Evolutionary conservation across 2,888 invertebrate species (phyloP).

Genomic region (Paralinhomoeus sp.): DNA sequence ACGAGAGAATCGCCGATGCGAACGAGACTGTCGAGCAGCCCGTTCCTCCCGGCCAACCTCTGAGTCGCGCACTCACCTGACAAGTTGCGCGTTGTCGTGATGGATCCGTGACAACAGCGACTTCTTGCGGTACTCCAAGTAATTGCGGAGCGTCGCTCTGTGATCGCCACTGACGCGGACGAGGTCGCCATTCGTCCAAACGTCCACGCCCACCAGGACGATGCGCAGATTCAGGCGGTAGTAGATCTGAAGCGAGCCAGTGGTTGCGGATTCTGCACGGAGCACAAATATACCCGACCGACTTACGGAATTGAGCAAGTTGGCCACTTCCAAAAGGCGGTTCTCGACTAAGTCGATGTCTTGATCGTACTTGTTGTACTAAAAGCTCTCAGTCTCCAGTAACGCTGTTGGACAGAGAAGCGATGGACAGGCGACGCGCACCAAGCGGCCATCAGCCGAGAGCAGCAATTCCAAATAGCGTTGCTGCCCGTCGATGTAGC

Average conservation of each 20-base stretch:
- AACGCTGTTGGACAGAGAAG: too few species aligned
- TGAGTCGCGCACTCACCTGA: conserved; percentile 57
- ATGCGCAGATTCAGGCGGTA: conserved; percentile 81
- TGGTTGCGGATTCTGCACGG: neutral
- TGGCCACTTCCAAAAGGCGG: conserved; percentile 73
- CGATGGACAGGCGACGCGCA: too few species aligned
- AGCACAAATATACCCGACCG: neutral
- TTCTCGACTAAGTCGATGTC: conserved; percentile 48
- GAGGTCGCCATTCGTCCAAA: conserved; percentile 72
- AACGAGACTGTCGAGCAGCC: too few species aligned
- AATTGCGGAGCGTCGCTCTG: conserved; percentile 65
- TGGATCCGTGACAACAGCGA: conserved; percentile 55
- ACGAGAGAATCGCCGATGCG: too few species aligned
- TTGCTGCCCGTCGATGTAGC: too few species aligned
- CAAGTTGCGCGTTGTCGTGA: conserved; percentile 85
- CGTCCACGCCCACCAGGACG: conserved; percentile 81
- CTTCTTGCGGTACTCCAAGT: conserved; percentile 61
- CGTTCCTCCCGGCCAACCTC: too few species aligned
- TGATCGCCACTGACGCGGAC: conserved; percentile 54
- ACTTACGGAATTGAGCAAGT: conserved; percentile 82
- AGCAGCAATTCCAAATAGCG: too few species aligned
- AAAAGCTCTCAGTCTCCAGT: conserved; percentile 4
- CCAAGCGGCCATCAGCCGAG: too few species aligned
- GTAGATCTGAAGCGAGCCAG: conserved; percentile 47
- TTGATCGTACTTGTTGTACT: conserved; percentile 55